Conservation (phyloP, 2,113 vertebrate species). For the Neotragus pygmaeus region DNA sequence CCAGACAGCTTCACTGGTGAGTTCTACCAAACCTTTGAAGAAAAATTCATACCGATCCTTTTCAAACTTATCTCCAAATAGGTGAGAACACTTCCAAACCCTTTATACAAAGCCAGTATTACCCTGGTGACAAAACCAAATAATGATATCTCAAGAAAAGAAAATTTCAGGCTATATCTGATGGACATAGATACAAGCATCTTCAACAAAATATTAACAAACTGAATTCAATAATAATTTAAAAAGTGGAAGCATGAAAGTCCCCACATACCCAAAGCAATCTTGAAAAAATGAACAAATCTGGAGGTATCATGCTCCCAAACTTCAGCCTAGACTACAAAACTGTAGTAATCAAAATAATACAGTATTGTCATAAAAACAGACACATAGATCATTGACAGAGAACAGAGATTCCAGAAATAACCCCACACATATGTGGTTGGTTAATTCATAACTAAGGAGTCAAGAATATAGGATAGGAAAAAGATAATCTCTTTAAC, state of each 20-base stretch:
- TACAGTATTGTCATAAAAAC: neutral
- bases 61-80: neutral
- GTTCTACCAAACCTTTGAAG: neutral
- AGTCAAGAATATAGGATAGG: too few relatives aligned
- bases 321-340: neutral
- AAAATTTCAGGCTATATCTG: neutral
- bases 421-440: too few relatives aligned
- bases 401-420: too few relatives aligned
- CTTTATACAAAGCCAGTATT: neutral
- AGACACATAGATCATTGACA: neutral
- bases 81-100: neutral
- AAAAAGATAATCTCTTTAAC: too few relatives aligned
- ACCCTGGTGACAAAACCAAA: neutral
- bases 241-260: neutral
- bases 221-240: neutral
- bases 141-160: neutral
- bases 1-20: neutral
- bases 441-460: too few relatives aligned
- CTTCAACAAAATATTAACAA: neutral
- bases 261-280: neutral
- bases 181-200: neutral
- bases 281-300: neutral
- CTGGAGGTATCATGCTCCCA: neutral
- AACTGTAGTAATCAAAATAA: neutral
- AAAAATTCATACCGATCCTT: neutral